Evolutionary conservation across 2,113 vertebrate species (phyloP).

Genomic region (Pantherophis guttatus): DNA sequence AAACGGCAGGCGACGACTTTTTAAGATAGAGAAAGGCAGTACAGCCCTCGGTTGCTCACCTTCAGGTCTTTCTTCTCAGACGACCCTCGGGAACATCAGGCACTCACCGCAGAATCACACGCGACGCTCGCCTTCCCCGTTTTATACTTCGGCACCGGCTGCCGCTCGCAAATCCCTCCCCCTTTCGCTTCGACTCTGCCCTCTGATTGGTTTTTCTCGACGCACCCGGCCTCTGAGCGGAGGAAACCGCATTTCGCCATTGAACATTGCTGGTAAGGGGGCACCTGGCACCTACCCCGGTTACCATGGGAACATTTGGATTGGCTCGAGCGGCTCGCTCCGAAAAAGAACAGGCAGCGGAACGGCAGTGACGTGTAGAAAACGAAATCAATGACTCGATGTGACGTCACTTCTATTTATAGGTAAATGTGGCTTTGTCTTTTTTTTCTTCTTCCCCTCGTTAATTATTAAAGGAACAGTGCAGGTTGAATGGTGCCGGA

Average conservation of each 20-base stretch:
- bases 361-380: neutral
- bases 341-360: neutral
- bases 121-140: neutral
- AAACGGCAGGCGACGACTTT: neutral
- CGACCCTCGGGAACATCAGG: fast-evolving
- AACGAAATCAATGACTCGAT: neutral
- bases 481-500: neutral
- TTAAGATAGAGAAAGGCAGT: too few species aligned
- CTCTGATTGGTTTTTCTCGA: neutral
- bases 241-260: neutral
- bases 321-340: neutral
- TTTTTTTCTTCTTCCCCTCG: neutral
- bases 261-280: neutral
- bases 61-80: neutral
- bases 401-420: neutral
- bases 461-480: neutral
- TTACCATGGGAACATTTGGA: neutral
- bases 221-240: neutral
- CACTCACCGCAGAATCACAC: neutral
- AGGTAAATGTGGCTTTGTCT: neutral
- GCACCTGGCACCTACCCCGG: neutral
- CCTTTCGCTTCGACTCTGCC: neutral
- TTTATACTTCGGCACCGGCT: neutral
- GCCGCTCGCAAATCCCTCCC: neutral
- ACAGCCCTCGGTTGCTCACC: neutral